phyloP scores from a whole-genome alignment of 2,113 vertebrate genomes.

The human region DNA sequence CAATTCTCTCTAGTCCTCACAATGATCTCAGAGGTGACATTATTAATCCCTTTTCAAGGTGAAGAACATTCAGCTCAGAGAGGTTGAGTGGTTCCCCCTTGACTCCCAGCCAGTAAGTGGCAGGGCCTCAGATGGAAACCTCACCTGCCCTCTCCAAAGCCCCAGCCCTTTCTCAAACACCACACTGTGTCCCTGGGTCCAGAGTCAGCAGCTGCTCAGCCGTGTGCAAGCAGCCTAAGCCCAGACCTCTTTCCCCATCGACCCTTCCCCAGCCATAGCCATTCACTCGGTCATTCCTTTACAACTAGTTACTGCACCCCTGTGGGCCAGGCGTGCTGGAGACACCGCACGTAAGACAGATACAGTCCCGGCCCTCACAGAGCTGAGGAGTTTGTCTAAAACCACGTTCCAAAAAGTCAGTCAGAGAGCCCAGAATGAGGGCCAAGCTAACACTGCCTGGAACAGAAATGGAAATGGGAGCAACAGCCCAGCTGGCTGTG shows the following conservation, averaged over 20 bases:
- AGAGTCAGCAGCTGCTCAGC: background rate
- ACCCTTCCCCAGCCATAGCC: background rate
- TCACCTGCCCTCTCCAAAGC: background rate
- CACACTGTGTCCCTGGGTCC: background rate
- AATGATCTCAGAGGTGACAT: background rate
- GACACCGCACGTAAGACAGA: background rate
- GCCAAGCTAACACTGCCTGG: background rate
- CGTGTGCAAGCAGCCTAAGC: fast-evolving
- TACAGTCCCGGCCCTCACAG: background rate
- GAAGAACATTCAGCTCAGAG: background rate
- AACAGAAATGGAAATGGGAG: background rate
- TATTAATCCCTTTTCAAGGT: background rate
- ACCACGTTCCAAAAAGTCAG: background rate
- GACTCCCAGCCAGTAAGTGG: background rate
- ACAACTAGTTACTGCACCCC: background rate
- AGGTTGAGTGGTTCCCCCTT: background rate
- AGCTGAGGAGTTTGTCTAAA: background rate
- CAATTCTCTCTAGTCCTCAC: background rate
- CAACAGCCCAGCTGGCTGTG: background rate
- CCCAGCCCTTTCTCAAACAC: background rate
- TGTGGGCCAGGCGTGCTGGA: background rate
- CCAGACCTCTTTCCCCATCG: too few species aligned
- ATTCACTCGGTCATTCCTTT: background rate
- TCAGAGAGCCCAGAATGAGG: background rate
- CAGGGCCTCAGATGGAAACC: background rate